Conservation (phyloP, 2,888 invertebrate species). For the Seira sanloemensis region DNA sequence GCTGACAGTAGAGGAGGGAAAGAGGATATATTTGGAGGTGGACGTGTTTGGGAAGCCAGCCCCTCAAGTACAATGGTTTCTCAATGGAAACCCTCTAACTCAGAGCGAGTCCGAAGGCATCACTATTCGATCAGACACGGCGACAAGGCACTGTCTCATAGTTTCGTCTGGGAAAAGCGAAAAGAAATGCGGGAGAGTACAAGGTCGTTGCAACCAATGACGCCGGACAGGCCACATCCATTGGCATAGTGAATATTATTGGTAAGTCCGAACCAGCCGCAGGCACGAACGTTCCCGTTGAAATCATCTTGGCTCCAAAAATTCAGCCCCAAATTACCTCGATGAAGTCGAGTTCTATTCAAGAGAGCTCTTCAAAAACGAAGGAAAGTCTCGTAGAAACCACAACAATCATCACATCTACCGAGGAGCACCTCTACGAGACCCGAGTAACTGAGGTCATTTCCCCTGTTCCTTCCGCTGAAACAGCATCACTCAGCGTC, state of each 20-base stretch:
- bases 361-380: not conserved
- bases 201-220: slow-evolving; percentile 85
- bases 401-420: slow-evolving; percentile 44
- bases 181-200: slow-evolving; percentile 76
- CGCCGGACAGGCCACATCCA: slow-evolving; percentile 83
- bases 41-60: slow-evolving; percentile 88
- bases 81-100: slow-evolving; percentile 82
- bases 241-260: slow-evolving; percentile 47
- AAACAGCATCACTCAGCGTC: not conserved
- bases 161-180: slow-evolving; percentile 42
- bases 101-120: slow-evolving; percentile 71
- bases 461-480: slow-evolving; percentile 33
- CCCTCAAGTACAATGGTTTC: slow-evolving; percentile 85
- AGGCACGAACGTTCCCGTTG: not conserved
- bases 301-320: not conserved
- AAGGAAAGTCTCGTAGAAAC: slow-evolving; percentile 27
- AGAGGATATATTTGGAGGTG: slow-evolving; percentile 84
- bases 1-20: slow-evolving; percentile 83
- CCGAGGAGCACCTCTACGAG: slow-evolving; percentile 40
- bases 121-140: slow-evolving; percentile 53
- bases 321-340: not conserved
- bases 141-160: slow-evolving; percentile 55
- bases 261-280: not conserved
- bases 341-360: not conserved
- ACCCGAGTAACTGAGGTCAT: slow-evolving; percentile 43